Base-by-base conservation (phyloP, 2,113 vertebrate genomes). In the Limnothrissa miodon region DNA sequence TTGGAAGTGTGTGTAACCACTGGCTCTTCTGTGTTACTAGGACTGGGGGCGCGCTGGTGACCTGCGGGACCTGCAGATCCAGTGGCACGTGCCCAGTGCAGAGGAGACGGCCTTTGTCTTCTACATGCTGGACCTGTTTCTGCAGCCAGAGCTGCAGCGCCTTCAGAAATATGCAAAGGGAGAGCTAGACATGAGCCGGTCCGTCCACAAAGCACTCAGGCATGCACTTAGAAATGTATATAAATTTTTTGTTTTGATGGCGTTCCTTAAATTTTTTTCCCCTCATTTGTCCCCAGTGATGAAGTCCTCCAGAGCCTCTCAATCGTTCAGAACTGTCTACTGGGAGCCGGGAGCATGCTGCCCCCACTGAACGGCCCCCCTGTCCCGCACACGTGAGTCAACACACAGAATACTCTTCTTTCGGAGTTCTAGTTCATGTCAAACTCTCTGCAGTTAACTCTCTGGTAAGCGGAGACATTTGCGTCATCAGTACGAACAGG, bases 31-130 rank as follows among this genome's bases (percentile, higher is more conserved):
- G 80, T 91, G 78, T 83, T 19, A 78, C 1, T 87, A 99, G 98
- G 97, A 99, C 90, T 99, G 98, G 98, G 98, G 98, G 87, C 97
- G 96, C 45, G 96, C 97, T 23, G 98, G 98, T 13, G 96, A 99
- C 89, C 88, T 99, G 33, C 96, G 97, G 96, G 96, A 97, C 87
- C 92, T 99, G 82, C 94, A 97, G 45, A 98, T 99, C 87, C 95
- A 95, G 83, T 99, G 98, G 98, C 98, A 99, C 39, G 96, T 98
- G 85, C 96, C 97, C 79, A 97, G 97, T 80, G 83, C 94, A 15
- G 96, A 97, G 86, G 98, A 99, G 92, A 94, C 92, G 0, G 90
- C 92, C 9, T 98, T 99, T n/a, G 94, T 96, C 74, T 99, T 96
- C 89, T 96, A 96, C 90, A 86, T 98, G 79, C 91, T 99, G 92